phyloP scores from a whole-genome alignment of 2,888 invertebrate species.

The Sphaeridia pumilis region DNA sequence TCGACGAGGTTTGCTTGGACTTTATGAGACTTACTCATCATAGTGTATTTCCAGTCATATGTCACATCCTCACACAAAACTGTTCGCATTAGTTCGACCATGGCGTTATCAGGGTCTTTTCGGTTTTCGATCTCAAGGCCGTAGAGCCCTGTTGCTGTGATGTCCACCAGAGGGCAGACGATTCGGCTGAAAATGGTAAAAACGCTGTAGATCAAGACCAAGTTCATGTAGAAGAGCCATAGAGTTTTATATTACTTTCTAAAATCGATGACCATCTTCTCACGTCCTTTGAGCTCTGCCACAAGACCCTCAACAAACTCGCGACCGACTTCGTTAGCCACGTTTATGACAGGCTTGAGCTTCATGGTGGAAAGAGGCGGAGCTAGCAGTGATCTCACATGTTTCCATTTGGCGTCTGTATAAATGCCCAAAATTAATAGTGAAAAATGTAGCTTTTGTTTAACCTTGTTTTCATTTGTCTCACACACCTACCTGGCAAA shows the following conservation, averaged over 20 bases:
- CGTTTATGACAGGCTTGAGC: conserved; percentile 23
- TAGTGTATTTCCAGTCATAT: conserved; percentile 18
- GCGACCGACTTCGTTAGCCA: conserved; percentile 16
- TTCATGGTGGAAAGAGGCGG: conserved; percentile 27
- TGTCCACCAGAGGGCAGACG: conserved; percentile 26
- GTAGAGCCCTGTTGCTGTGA: conserved; percentile 24
- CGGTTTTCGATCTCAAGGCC: conserved; percentile 24
- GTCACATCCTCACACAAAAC: conserved; percentile 24
- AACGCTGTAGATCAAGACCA: background rate
- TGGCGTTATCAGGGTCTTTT: conserved; percentile 29
- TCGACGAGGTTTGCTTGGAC: too few species aligned
- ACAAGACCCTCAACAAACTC: conserved; percentile 14
- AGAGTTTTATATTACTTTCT: conserved; percentile 5
- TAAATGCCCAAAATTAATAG: background rate
- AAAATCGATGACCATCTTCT: conserved; percentile 26
- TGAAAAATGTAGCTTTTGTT: background rate
- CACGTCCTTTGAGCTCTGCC: conserved; percentile 13
- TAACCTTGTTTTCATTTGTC: background rate
- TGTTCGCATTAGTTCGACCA: conserved; percentile 21
- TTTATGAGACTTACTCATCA: conserved; percentile 21
- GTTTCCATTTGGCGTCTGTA: conserved; percentile 23
- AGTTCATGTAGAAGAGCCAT: background rate
- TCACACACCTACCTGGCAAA: conserved; percentile 15
- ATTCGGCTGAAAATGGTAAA: conserved; percentile 18
- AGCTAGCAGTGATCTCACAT: conserved; percentile 24